A percentile compares a stretch with the other conserved stretches of the same genome.
phyloP scores from a whole-genome alignment of 2,797 vertebrate species.

The Peromyscus attwateri region DNA sequence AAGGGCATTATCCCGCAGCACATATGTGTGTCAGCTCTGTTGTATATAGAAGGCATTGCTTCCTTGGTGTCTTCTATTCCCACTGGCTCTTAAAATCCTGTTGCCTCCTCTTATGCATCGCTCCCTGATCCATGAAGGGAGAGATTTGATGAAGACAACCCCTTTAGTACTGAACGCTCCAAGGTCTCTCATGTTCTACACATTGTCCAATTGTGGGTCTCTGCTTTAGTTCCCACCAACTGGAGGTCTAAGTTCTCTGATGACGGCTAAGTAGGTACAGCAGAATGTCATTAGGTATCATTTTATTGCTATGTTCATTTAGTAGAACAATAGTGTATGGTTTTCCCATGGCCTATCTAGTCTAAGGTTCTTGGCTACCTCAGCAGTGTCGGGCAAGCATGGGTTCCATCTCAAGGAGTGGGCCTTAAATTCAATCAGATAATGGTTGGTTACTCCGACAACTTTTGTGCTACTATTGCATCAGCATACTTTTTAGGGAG shows the following conservation, averaged over 20 bases:
- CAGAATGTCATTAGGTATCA: background rate
- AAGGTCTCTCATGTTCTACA: background rate
- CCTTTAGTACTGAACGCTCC: background rate
- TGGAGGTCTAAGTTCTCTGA: background rate
- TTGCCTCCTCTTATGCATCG: background rate
- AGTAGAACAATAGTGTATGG: background rate
- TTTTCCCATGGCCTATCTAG: background rate
- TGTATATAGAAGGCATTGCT: background rate
- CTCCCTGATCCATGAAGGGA: background rate
- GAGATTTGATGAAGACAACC: background rate
- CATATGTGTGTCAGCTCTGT: background rate
- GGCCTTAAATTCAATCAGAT: background rate
- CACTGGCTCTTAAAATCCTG: background rate
- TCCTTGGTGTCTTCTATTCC: background rate
- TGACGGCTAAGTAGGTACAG: background rate
- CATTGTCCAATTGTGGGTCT: background rate
- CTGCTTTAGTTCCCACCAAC: background rate
- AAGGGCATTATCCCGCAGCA: too few relatives aligned
- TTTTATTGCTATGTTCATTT: background rate
- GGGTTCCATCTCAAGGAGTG: background rate
- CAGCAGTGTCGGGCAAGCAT: background rate
- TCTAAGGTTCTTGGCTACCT: background rate
- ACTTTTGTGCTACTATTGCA: background rate
- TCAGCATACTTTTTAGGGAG: background rate
- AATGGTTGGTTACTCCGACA: background rate